Base-by-base conservation (phyloP, 2,113 vertebrate genomes). In the Paradoxurus hermaphroditus region DNA sequence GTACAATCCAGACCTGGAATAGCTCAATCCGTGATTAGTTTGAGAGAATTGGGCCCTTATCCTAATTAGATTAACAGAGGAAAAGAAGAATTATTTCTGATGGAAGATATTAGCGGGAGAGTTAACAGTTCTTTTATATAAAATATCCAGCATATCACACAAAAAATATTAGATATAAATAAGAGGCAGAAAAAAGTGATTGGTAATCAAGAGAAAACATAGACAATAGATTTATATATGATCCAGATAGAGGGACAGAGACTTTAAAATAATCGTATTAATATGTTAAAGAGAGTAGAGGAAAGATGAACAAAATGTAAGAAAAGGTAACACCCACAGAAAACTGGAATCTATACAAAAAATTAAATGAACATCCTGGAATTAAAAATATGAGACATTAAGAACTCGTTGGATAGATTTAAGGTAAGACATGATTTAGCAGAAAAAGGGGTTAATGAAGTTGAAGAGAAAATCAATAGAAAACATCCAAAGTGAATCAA, bases 201-300 rank as follows among this genome's bases (percentile, higher is more conserved):
- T 68, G 63, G 63, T 78, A 86, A 86, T 79, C 82, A 84, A 67
- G 82, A 95, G 75, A 86, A 79, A 78, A 95, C 63, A 72, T 3
- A 95, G 19, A 85, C 27, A 70, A 91, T 0, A 86, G 83, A 44
- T 23, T 23, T 41, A 91, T 21, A 68, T 88, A 68, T 79, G 44
- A 81, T 72, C 31, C 79, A 95, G 65, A 72, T 72, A 86, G 56
- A 62, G 34, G 27, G 86, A 78, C 4, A 65, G 7, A 95, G 62
- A 86, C 36, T 78, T 91, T 34, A 49, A 4, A 81, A 49, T 68
- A 91, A 62, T 11, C 5, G 15, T 65, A n/a, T 53, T 63, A 92
- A 51, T 46, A 62, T 4, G 9, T 85, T 68, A 65, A 90, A 91
- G 49, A 91, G 62, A 91, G 75, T 27, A 70, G 34, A 82, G 41